Evolutionary conservation across 2,888 invertebrate species (phyloP), one percentile per base, ranked within the genome.

Genomic region (Acanthococcus lagerstroemiae): DNA sequence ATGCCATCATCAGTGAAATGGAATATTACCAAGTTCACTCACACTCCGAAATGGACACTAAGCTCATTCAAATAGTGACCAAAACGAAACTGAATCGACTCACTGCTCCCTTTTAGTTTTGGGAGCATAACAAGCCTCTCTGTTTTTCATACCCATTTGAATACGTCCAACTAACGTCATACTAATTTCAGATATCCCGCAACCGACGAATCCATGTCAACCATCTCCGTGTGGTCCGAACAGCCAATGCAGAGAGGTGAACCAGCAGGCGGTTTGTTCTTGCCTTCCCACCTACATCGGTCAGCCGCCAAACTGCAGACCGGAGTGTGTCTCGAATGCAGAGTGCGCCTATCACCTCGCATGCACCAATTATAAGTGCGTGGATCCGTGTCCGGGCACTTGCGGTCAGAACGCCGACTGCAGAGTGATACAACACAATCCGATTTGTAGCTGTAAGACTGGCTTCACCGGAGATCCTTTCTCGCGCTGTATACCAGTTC

Each of bases 241-340:
- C 72, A 79, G 83, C 50, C 74, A 78, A 71, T 84, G 83, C 46
- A 68, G 68, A 66, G 71, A 72, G 66, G 72, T 72, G 7, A 76
- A 88, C 73, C 83, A 81, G 12, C 86, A 86, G 73, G 87, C 88
- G 52, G 85, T 88, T 57, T 91, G 90, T 76, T 86, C 88, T 65
- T 91, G 91, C 73, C 81, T 85, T 72, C 81, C 81, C 71, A 84
- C 84, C 69, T 88, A 85, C 72, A 79, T 85, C 70, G 90, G 90
- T 60, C 82, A 84, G 56, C 89, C 90, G 30, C 89, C 89, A 27
- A 73, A 73, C 56, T 80, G 80, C 68, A 72, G 77, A 48, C 77
- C 77, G 0, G 80, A 79, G 69, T 80, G 80, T 71, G 74, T 77
- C 17, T 71, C 75, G 6, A 78, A 77, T 68, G 72, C 75, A 27